Evolutionary conservation across 2,888 invertebrate genomes (phyloP), one percentile per base, ranked within the genome.

Genomic region (Lasioglossum leucozonium): DNA sequence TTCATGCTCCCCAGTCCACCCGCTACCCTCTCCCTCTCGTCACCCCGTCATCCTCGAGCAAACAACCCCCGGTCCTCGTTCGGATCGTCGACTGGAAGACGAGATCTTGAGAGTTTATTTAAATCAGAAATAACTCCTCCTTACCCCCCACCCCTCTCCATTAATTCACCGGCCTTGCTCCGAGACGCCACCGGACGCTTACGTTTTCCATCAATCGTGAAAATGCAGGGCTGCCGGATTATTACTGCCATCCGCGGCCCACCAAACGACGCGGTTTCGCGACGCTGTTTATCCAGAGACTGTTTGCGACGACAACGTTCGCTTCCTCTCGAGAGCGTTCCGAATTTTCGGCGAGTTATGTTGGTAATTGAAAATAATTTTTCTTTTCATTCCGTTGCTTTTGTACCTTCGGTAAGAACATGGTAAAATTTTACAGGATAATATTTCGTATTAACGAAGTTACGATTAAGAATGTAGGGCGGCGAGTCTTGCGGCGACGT

Each of bases 101-200:
- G 90, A 85, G 90, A 78, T 89, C 84, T 79, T 72, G 42, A 73
- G 88, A 88, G 90, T 91, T 93, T 92, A 92, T 94, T 93, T 90
- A 91, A 93, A 92, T 93, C 91, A 90, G 91, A 91, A 92, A 91
- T 92, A 91, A 91, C 92, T 91, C 90, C 90, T 79, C 85, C 89
- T 88, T 88, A 77, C 74, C 82, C 86, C 77, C 26, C n/a, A n/a
- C n/a, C n/a, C n/a, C n/a, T n/a, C n/a, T 44, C 67, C 74, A 79
- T 79, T 79, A 79, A 79, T 73, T 73, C 79, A 47, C 8, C 34
- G 62, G 8, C 10, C 40, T 26, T 37, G 67, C 37, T 44, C 69
- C 40, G 37, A 26, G 34, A 42, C n/a, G 81, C 42, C 30, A 51
- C 51, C 44, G 84, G 73, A 77, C 82, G 82, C 67, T 67, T 71